Conservation (phyloP, 1,140 invertebrate species). For the Lysiphlebus fabarum region DNA sequence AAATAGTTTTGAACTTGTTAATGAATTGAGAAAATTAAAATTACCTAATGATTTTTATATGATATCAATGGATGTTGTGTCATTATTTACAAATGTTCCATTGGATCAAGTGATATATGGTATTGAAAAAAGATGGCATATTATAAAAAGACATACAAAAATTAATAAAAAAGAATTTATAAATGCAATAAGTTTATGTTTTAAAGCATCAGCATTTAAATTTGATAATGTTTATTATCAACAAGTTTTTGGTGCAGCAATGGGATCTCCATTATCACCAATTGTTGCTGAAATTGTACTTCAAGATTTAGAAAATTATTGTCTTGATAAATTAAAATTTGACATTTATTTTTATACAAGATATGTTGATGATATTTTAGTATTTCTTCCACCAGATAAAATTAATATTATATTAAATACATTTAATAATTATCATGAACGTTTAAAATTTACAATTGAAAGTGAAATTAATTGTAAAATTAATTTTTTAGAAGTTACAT, state of each 20-base stretch:
- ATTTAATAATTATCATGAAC: slow-evolving; percentile 18
- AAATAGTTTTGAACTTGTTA: slow-evolving; percentile 6
- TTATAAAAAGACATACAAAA: slow-evolving; percentile 12
- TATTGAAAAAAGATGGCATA: slow-evolving; percentile 14
- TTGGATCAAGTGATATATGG: slow-evolving; percentile 13
- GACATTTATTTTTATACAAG: slow-evolving; percentile 16
- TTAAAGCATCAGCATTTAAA: slow-evolving; percentile 15
- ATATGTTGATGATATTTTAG: slow-evolving; percentile 21
- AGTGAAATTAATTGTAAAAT: slow-evolving; percentile 6
- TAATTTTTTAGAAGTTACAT: slow-evolving; percentile 23
- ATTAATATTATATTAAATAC: slow-evolving; percentile 1
- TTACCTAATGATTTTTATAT: slow-evolving; percentile 17
- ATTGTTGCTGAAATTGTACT: slow-evolving; percentile 22
- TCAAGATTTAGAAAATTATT: slow-evolving; percentile 21
- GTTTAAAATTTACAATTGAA: slow-evolving; percentile 18
- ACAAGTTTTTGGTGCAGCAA: slow-evolving; percentile 21
- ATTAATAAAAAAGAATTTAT: slow-evolving; percentile 12
- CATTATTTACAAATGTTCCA: slow-evolving; percentile 24
- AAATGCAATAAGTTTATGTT: slow-evolving; percentile 9
- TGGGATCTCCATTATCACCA: slow-evolving; percentile 24
- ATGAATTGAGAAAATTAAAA: background rate
- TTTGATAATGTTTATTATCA: slow-evolving; percentile 19
- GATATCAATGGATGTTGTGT: slow-evolving; percentile 22
- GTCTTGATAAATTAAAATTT: slow-evolving; percentile 13
- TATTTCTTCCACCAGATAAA: slow-evolving; percentile 12